phyloP scores from a whole-genome alignment of 2,797 vertebrate species.

The Platalea minor region DNA sequence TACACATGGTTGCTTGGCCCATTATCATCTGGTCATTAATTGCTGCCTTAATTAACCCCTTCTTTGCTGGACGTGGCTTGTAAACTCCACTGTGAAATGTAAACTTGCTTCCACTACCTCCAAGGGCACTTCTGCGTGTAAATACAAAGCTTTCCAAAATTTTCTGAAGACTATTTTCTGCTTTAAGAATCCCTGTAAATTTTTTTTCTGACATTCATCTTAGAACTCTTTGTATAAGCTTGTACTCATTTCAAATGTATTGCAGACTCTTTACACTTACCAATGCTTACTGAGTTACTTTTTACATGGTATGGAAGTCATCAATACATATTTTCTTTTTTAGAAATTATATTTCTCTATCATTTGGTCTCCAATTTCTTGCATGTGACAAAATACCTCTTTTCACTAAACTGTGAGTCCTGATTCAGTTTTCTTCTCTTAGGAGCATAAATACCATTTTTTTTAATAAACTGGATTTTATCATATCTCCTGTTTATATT shows the following conservation, averaged over 20 bases:
- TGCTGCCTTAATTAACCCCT: not conserved
- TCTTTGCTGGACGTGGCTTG: not conserved
- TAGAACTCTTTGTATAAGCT: not conserved
- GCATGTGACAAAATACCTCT: not conserved
- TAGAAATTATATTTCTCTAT: not conserved
- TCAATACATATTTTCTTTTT: not conserved
- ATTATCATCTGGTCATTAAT: not conserved
- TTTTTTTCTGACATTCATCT: not conserved
- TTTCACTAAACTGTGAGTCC: not conserved
- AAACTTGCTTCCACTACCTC: not conserved
- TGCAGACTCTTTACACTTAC: not conserved
- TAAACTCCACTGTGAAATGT: not conserved
- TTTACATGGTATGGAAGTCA: not conserved
- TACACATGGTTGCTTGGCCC: not conserved
- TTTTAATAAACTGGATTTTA: not conserved
- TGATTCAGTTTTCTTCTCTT: not conserved
- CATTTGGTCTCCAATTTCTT: not conserved
- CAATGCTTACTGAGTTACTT: not conserved
- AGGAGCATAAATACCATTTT: not conserved
- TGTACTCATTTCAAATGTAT: not conserved
- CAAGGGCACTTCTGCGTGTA: not conserved
- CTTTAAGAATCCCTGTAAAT: not conserved
- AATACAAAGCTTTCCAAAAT: not conserved
- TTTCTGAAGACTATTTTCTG: not conserved
- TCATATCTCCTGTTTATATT: not conserved